Base-by-base conservation (phyloP, 2,888 invertebrate genomes). In the Adela reaumurella region DNA sequence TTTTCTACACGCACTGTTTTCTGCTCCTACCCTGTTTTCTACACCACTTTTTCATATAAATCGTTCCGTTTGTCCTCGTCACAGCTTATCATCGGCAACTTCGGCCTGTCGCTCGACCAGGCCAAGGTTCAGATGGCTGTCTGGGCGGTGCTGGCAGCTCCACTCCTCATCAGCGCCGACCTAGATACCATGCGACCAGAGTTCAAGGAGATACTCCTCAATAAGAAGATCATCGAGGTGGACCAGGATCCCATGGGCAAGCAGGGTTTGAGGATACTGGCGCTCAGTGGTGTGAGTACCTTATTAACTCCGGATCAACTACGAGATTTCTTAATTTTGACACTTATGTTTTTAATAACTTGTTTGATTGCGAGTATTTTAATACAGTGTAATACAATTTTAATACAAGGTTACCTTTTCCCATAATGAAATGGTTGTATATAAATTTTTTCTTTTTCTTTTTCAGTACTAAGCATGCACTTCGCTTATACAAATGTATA, bases 81-180 rank as follows among this genome's bases (percentile, higher is more conserved):
- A 5, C 49, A 82, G 81, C 62, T 85, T 42, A 62, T 85, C 45
- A 74, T 86, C 52, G 86, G 86, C 6, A 85, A 86, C 59, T 84
- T 68, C 59, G 86, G 85, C 1, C 62, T 87, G 14, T 86, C 85
- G 57, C 77, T 81, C 52, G 86, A 87, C 53, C 87, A 90, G 67
- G 81, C 85, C 54, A 81, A 83, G 62, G 71, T 83, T 1, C 90
- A 90, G 71, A 88, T 90, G 87, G 87, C 87, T 1, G 70, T 90
- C 51, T 90, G 90, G 89, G 77, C 87, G 1, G 69, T 89, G 44
- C 70, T 89, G 64, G 87, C 89, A 2, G 84, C 89, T 1, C 89
- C 89, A 1, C 63, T 90, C 4, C 72, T 90, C 19, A 87, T 90
- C 83, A 89, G 89, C 0, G 82, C 80, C 42, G 88, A 90, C 66